Evolutionary conservation across 2,113 vertebrate species (phyloP).

Genomic region (Vireo altiloquus): DNA sequence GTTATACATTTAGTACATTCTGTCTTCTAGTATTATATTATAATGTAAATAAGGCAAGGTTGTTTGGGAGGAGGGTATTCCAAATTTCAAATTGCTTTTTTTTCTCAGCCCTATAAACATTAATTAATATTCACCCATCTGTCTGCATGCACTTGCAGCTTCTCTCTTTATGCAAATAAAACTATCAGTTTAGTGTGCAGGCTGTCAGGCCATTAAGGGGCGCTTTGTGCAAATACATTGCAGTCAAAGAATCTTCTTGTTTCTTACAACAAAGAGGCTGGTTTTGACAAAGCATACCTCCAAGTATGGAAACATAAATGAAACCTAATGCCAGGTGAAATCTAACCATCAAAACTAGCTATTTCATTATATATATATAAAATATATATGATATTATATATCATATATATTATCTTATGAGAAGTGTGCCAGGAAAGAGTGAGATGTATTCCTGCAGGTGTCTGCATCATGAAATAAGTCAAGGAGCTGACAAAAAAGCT

Average conservation of each 20-base stretch:
- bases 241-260: not conserved
- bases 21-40: not conserved
- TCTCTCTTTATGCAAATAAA: slow-evolving; percentile 27
- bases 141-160: slow-evolving; percentile 25
- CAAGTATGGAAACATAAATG: not conserved
- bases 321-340: not conserved
- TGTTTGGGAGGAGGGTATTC: not conserved
- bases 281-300: not conserved
- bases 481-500: not conserved
- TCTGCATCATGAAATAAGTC: not conserved
- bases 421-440: not conserved
- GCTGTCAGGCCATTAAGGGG: slow-evolving; percentile 14
- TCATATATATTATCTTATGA: too few relatives aligned
- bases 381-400: too few relatives aligned
- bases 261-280: not conserved
- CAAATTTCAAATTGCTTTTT: not conserved
- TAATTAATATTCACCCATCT: slow-evolving; percentile 59
- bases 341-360: not conserved
- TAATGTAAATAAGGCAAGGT: not conserved
- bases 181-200: not conserved
- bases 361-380: too few relatives aligned
- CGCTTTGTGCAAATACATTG: not conserved
- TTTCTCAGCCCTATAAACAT: not conserved
- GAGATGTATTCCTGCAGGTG: not conserved
- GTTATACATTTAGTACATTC: not conserved